These are phyloP conservation scores for Petrolisthes cinctipes DNA, from an alignment of 2,888 invertebrate species.

Conservation along the genomic window DNA sequence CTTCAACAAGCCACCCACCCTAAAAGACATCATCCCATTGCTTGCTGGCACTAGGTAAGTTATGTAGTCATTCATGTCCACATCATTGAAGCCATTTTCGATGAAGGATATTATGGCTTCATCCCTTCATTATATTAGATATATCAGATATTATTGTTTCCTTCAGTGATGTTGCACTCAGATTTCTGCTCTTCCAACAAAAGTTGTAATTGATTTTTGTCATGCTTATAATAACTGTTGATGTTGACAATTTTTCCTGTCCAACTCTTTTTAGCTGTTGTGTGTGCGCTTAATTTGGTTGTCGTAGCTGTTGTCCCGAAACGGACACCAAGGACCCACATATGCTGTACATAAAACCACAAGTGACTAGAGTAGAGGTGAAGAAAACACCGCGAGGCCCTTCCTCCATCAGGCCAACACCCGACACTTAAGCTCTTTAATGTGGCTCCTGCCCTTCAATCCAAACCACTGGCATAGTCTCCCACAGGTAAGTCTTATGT, in stretches of 20 bases:
- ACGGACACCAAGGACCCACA: conserved; percentile 57
- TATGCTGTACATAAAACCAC: conserved; percentile 52
- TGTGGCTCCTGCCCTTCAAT: conserved; percentile 42
- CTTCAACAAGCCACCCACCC: conserved; percentile 70
- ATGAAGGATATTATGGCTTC: no score
- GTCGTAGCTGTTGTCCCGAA: conserved; percentile 63
- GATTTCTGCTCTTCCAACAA: no score
- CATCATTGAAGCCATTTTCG: no score
- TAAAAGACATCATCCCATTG: conserved; percentile 58
- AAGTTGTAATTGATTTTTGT: no score
- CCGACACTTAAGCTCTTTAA: conserved; percentile 40
- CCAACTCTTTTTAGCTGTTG: conserved; percentile 60
- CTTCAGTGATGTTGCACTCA: no score
- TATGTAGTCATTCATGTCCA: no score
- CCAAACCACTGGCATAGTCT: conserved; percentile 28
- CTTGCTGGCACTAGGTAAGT: conserved; percentile 69
- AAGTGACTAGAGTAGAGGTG: conserved; percentile 37
- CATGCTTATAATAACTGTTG: no score
- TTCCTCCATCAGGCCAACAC: conserved; percentile 30
- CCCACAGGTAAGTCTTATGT: conserved; percentile 28
- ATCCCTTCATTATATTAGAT: no score
- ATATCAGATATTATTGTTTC: no score
- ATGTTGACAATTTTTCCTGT: not conserved
- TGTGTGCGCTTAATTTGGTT: conserved; percentile 66
- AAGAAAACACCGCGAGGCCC: conserved; percentile 24